Base-by-base conservation (phyloP, 2,888 invertebrate genomes). In the Priocnemis perturbator region DNA sequence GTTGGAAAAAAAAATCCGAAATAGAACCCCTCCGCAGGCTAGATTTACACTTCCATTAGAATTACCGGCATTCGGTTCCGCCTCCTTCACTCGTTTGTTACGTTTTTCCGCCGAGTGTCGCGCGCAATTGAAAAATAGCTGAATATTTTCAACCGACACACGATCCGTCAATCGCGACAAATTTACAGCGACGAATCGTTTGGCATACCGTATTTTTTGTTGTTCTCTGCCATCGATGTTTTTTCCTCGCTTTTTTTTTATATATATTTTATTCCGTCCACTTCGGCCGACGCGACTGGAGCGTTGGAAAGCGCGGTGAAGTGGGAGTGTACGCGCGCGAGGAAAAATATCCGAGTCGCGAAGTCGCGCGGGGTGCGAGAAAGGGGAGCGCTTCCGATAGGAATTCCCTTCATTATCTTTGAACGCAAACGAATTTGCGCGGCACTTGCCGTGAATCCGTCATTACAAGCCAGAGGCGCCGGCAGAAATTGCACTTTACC, bases 401-500 rank as follows among this genome's bases (percentile, higher is more conserved):
- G 37, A 37, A 37, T 37, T 37, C 37, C 14, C 37, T 37, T 37
- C 37, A 11, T 37, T 37, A 37, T 37, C 37, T 37, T 37, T 37
- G 37, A 37, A 37, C 37, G 37, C 37, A 37, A 37, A 45, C 50
- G 61, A 66, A 66, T 66, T 52, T 48, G 60, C 17, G 11, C 37
- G 26, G 53, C 67, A 65, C 64, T 75, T 69, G 67, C 63, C 37
- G 37, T 11, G 65, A 74, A 69, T 69, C 67, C 71, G 52, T 73
- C 67, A 71, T 76, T 67, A 73, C 71, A 73, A 71, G 58, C 69
- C 50, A 52, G n/a, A n/a, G 60, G 64, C 65, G 60, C 0, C 58
- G 37, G 7, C 37, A 37, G 7, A 37, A 37, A 37, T 37, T 37
- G 37, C 67, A 50, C 75, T 77, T 75, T 77, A 75, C 61, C 62